Evolutionary conservation across 2,797 vertebrate species (phyloP).

Genomic region (Manis pentadactyla): DNA sequence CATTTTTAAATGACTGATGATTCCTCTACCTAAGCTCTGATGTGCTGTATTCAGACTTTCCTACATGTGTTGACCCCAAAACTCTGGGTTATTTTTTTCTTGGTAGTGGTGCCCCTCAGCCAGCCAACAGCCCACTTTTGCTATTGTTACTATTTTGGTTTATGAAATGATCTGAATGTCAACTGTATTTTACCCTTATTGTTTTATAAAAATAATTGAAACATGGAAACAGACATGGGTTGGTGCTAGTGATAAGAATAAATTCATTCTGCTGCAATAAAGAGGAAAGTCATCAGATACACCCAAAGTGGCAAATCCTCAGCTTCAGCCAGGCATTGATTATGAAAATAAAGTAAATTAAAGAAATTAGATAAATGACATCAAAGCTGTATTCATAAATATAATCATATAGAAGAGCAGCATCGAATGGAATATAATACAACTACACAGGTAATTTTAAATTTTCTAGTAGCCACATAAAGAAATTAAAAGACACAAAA

Average conservation of each 20-base stretch:
- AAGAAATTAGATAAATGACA: neutral
- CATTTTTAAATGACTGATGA: neutral
- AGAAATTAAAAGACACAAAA: neutral
- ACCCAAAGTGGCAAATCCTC: neutral
- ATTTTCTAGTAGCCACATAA: neutral
- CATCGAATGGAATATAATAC: neutral
- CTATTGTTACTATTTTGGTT: neutral
- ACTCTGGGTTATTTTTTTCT: neutral
- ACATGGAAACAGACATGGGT: neutral
- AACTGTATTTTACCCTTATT: neutral
- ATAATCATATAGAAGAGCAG: neutral
- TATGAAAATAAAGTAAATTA: neutral
- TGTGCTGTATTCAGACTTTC: neutral
- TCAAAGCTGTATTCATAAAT: neutral
- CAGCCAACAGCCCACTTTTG: neutral
- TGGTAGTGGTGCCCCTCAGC: neutral
- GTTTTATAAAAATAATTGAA: conserved; percentile 12
- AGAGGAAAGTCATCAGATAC: neutral
- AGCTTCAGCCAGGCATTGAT: neutral
- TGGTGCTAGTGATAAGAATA: neutral
- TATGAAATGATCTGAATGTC: neutral
- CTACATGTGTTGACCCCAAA: neutral
- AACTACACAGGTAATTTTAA: neutral
- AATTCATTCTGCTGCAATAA: neutral
- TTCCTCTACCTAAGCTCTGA: neutral